A percentile compares a stretch with the other conserved stretches of the same genome.
Conservation (phyloP, 2,797 vertebrate species). For the Poecilia picta region DNA sequence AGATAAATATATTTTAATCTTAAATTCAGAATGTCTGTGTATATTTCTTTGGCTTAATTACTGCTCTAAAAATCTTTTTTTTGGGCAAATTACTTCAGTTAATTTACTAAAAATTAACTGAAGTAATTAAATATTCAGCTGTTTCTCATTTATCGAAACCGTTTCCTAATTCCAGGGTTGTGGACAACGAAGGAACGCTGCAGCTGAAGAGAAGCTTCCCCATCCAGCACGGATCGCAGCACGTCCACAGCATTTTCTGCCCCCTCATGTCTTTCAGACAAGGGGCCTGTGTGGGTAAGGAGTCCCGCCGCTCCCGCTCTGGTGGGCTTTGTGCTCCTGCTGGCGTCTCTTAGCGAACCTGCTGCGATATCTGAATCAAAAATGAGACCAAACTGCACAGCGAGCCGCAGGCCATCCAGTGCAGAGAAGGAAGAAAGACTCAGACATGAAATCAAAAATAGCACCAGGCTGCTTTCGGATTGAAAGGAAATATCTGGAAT, state of each 20-base stretch:
- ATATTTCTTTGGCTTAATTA: no score
- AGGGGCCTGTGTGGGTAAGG: constrained; percentile 93
- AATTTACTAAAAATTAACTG: no score
- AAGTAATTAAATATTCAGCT: background rate
- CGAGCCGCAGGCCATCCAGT: constrained; percentile 21
- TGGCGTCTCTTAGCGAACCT: constrained; percentile 21
- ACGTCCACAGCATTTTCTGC: constrained; percentile 93
- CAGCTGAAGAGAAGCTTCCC: constrained; percentile 93
- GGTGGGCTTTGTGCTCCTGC: constrained; percentile 21
- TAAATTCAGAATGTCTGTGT: no score
- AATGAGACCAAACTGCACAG: constrained; percentile 39
- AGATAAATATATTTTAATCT: no score
- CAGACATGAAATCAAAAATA: constrained; percentile 17
- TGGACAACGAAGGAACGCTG: constrained; percentile 92
- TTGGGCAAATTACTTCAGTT: no score
- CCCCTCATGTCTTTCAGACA: constrained; percentile 98
- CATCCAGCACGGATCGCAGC: constrained; percentile 89
- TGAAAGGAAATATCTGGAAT: constrained; percentile 5
- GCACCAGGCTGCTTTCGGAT: constrained; percentile 19
- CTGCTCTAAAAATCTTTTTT: no score
- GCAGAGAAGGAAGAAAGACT: background rate
- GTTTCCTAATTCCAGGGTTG: constrained; percentile 79
- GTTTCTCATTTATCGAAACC: background rate
- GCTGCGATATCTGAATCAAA: constrained; percentile 37
- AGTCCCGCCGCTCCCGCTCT: background rate